A percentile compares a stretch with the other conserved stretches of the same genome.
These are phyloP conservation scores for Hapalemur alaotrensis DNA, from an alignment of 2,797 vertebrate species.

Conservation along the genomic window DNA sequence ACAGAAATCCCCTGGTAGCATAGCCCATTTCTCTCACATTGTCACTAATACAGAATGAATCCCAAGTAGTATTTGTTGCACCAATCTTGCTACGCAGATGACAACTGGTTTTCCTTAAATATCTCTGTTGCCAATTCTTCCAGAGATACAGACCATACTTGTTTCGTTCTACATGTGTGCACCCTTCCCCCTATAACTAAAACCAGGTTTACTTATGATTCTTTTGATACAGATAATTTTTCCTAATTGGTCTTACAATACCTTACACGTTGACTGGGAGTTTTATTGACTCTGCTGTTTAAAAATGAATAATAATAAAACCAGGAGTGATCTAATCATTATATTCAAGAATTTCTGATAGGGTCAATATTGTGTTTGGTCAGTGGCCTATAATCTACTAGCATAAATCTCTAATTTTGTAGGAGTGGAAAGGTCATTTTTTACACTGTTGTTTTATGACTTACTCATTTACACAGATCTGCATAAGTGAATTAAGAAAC, in stretches of 20 bases:
- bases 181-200: background rate
- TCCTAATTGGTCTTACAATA: background rate
- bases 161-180: background rate
- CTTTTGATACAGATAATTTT: background rate
- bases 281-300: background rate
- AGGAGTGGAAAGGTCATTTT: background rate
- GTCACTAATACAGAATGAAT: background rate
- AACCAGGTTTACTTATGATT: background rate
- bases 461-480: background rate
- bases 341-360: background rate
- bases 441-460: background rate
- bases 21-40: background rate
- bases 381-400: background rate
- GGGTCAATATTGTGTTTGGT: background rate
- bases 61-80: background rate
- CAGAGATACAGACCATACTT: background rate
- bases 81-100: background rate
- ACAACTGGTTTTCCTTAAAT: slow-evolving; percentile 30
- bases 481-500: background rate
- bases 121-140: background rate
- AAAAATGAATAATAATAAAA: slow-evolving; percentile 11
- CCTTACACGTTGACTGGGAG: background rate
- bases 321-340: background rate
- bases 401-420: background rate
- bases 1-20: background rate